Evolutionary conservation across 2,113 vertebrate genomes (phyloP), one percentile per base, ranked within the genome.

Genomic region (Brachionichthys hirsutus): DNA sequence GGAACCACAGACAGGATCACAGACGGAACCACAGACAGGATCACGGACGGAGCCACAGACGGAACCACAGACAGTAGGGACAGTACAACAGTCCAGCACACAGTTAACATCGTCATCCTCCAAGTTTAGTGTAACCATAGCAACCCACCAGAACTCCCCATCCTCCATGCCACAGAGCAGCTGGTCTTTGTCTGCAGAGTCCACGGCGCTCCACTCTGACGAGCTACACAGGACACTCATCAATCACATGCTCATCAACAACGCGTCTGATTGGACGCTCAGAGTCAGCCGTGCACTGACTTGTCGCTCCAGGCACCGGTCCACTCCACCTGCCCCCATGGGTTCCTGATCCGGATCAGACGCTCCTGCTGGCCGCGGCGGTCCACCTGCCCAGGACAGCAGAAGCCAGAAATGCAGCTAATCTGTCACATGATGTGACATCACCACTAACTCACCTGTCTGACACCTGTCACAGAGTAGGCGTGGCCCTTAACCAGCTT

Each of bases 261-360:
- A 2, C 8, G 9, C 6, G 36, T 12, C 36, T 38, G 36, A 38
- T 38, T 45, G 44, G 10, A 45, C 10, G 16, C 18, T 18, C 45
- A 12, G 17, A 12, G 16, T 20, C 22, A 19, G 44, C 12, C 3
- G n/a, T 12, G 20, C 19, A 52, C 59, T 62, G 15, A 98, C 95
- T 88, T 90, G 75, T 98, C 95, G 1, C 95, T 96, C 95, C 95
- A 98, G 49, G 94, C 93, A 67, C 95, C 95, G 0, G 93, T 96
- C 95, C 95, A 98, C 70, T 97, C 95, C 75, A 95, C 88, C 71
- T 94, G 91, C 45, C 95, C 95, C 95, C 95, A 98, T 36, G 95
- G 95, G 66, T 98, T 97, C 54, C 93, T 89, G 81, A 98, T 67
- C 1, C 94, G 92, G 70, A 98, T 93, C 50, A 97, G 90, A 13